Conservation (phyloP, 2,888 invertebrate genomes). For the Eucera pruinosa region DNA sequence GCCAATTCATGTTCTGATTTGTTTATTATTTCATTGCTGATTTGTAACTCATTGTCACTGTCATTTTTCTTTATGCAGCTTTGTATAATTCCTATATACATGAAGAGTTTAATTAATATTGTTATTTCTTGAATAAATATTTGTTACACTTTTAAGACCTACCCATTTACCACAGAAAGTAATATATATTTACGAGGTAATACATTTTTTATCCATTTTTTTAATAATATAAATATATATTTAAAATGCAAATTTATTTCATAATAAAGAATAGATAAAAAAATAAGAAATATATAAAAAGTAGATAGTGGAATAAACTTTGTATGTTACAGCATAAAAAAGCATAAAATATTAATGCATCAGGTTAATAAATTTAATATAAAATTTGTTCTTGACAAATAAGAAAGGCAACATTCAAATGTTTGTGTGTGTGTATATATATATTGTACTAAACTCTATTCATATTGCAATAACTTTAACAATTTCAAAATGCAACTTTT, state of each 20-base stretch:
- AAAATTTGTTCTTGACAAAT: conserved; percentile 63
- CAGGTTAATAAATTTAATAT: conserved; percentile 65
- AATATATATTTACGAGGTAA: neutral
- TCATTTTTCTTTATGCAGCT: conserved; percentile 70
- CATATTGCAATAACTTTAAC: neutral
- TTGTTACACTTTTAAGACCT: conserved; percentile 80
- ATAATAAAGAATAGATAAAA: conserved; percentile 12
- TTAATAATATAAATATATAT: conserved; percentile 25
- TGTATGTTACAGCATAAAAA: too few relatives aligned
- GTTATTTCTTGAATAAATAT: neutral
- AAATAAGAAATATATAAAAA: conserved; percentile 22
- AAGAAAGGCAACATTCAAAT: conserved; percentile 32
- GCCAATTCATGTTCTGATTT: conserved; percentile 19
- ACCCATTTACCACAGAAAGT: conserved; percentile 84
- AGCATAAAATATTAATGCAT: conserved; percentile 42
- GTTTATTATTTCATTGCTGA: conserved; percentile 13
- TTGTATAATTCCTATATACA: conserved; percentile 70
- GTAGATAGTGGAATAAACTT: conserved; percentile 22
- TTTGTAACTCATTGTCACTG: conserved; percentile 52
- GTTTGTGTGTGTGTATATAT: conserved; percentile 16
- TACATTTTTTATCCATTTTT: conserved; percentile 27
- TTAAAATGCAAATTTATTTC: conserved; percentile 15
- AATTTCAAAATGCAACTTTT: neutral
- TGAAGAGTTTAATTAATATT: conserved; percentile 82
- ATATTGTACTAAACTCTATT: conserved; percentile 16